These are phyloP conservation scores for Leptinotarsa haldemani DNA, from an alignment of 2,888 invertebrate genomes.

Conservation along the genomic window DNA sequence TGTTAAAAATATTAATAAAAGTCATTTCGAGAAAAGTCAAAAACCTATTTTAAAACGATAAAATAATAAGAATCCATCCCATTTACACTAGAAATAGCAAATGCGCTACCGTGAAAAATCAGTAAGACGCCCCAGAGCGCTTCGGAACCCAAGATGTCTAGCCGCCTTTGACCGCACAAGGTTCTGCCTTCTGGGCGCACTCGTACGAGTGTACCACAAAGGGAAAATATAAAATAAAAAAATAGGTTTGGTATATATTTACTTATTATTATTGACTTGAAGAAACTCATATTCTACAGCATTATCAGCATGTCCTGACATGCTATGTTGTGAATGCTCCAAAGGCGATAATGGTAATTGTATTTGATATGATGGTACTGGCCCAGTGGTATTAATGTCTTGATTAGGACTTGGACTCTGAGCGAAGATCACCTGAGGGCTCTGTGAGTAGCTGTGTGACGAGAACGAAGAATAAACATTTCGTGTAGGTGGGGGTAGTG, in stretches of 20 bases:
- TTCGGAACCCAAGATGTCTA: too few species aligned
- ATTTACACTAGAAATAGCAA: too few species aligned
- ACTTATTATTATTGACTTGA: constrained; percentile 19
- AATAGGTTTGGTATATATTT: not conserved
- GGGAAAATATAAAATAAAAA: too few species aligned
- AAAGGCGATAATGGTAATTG: constrained; percentile 20
- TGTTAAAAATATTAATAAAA: too few species aligned
- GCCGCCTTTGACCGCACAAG: too few species aligned
- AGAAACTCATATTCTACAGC: constrained; percentile 22
- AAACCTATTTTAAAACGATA: too few species aligned
- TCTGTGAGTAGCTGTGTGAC: constrained; percentile 15
- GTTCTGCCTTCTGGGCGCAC: too few species aligned
- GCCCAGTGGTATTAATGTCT: constrained; percentile 19
- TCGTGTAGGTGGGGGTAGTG: constrained; percentile 16
- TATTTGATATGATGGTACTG: constrained; percentile 21
- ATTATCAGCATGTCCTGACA: constrained; percentile 22
- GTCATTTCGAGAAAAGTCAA: too few species aligned
- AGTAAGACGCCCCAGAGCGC: too few species aligned
- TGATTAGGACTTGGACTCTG: constrained; percentile 25
- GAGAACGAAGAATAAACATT: constrained; percentile 15
- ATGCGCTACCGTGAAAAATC: too few species aligned
- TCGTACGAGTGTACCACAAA: too few species aligned
- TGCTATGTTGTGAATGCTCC: constrained; percentile 20
- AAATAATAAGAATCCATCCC: too few species aligned
- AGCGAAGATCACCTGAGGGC: constrained; percentile 17